These are phyloP conservation scores for Cuniculus paca DNA, from an alignment of 2,797 vertebrate species.

Conservation along the genomic window DNA sequence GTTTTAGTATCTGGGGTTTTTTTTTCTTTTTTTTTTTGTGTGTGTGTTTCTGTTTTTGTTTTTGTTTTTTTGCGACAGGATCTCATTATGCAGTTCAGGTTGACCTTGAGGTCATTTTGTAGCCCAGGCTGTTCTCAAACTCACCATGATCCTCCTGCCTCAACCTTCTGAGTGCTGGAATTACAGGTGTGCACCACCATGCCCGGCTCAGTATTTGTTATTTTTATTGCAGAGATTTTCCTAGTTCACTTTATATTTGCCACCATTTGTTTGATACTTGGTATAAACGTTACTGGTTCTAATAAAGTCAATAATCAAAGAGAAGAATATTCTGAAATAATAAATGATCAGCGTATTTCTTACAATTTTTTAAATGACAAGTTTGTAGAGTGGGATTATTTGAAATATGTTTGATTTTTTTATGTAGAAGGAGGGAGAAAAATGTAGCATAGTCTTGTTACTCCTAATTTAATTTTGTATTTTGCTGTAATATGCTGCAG, in stretches of 20 bases:
- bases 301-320: constrained; percentile 7
- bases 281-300: not conserved
- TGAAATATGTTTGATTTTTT: not conserved
- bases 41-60: no score
- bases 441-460: not conserved
- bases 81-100: no score
- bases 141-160: no score
- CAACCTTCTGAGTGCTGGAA: no score
- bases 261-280: not conserved
- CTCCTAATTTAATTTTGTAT: constrained; percentile 43
- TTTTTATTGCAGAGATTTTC: not conserved
- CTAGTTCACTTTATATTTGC: not conserved
- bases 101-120: no score
- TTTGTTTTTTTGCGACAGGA: no score
- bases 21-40: no score
- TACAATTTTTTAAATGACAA: constrained; percentile 37
- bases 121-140: no score
- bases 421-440: not conserved
- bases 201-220: no score
- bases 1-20: not conserved
- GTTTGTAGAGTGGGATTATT: not conserved
- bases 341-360: not conserved
- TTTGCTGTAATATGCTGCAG: not conserved
- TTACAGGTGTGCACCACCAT: no score
- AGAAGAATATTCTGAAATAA: constrained; percentile 30